Evolutionary conservation across 2,888 invertebrate genomes (phyloP).

Genomic region (Drosophila meridionalis): DNA sequence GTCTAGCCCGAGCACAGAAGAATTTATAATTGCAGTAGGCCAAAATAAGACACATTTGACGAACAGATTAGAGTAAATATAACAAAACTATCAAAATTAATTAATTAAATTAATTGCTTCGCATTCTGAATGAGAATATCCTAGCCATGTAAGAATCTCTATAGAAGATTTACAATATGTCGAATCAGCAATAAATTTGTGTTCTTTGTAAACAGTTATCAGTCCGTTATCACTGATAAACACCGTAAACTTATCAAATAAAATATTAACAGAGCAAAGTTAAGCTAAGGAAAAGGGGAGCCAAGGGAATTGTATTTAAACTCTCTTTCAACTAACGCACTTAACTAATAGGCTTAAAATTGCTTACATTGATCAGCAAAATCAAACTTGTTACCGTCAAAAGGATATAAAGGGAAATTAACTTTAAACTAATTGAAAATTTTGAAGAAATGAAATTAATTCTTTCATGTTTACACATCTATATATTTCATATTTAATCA

Average conservation of each 20-base stretch:
- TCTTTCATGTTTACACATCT: too few species aligned
- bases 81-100: background rate
- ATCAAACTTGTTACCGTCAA: background rate
- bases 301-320: background rate
- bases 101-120: background rate
- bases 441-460: too few species aligned
- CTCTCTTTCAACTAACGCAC: background rate
- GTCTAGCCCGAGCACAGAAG: background rate
- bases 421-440: too few species aligned
- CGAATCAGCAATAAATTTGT: background rate
- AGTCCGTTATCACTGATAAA: background rate
- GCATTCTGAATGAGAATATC: background rate
- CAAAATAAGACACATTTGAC: background rate
- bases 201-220: background rate
- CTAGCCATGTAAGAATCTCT: background rate
- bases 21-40: background rate
- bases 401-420: too few species aligned
- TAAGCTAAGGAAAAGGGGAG: background rate
- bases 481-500: too few species aligned
- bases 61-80: slow-evolving; percentile 13
- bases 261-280: background rate
- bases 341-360: background rate
- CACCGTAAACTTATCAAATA: background rate
- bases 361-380: background rate
- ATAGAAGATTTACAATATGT: background rate